Evolutionary conservation across 2,797 vertebrate species (phyloP), one percentile per base, ranked within the genome.

Genomic region (Acipenser transmontanus): DNA sequence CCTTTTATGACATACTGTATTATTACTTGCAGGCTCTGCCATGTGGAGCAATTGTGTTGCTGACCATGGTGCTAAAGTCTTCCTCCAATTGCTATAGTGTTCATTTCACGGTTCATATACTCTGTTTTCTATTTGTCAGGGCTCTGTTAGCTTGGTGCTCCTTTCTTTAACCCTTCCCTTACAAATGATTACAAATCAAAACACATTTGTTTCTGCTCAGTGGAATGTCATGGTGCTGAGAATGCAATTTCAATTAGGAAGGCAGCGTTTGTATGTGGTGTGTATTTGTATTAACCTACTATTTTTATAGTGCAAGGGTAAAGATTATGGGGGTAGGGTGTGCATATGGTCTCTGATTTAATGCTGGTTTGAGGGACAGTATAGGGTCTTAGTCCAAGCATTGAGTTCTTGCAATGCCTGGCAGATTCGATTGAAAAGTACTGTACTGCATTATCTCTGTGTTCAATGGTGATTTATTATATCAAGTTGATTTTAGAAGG

Each of bases 41-140:
- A 85, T 90, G 87, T 89, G 79, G 84, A 90, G 81, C 84, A 86
- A 86, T 84, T 88, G 88, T 90, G 89, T 89, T 87, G 89, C 88
- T 90, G 90, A 88, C 90, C 90, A 82, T 80, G 83, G 85, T 82
- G 84, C 89, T 88, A 89, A 87, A 88, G 90, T 80, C 85, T 86
- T 86, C 78, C 86, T 85, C 82, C 88, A 86, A 84, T 89, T 87
- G 87, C 87, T 76, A 85, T 82, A 87, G 85, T 91, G 88, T 92
- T 92, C 87, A 91, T 92, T 92, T 92, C 89, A 92, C 89, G 89
- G 83, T 91, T 89, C 89, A 90, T 90, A 89, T 89, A 90, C 80
- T 80, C 80, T 73, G 83, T 83, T 89, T 84, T 87, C 86, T 85
- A 88, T 91, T 92, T 91, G 88, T 92, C 89, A 90, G 85, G 79